Evolutionary conservation across 2,888 invertebrate genomes (phyloP).

Genomic region (Chorisops tibialis): DNA sequence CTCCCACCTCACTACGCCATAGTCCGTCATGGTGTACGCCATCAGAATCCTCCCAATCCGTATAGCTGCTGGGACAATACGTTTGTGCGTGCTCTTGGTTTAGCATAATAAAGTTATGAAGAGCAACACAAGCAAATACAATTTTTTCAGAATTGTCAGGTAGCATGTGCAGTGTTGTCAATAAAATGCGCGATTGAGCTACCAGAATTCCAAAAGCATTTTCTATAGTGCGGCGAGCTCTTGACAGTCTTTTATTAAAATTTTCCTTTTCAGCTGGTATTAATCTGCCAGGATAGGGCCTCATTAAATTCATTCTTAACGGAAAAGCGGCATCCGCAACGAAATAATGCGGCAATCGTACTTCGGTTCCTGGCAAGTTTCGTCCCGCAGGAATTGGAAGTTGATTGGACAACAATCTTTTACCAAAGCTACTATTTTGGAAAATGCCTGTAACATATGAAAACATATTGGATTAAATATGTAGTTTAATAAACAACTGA

Average conservation of each 20-base stretch:
- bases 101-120: constrained; percentile 13
- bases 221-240: constrained; percentile 27
- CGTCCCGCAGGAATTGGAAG: background rate
- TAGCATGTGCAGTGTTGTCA: too few relatives aligned
- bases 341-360: constrained; percentile 21
- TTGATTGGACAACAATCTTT: background rate
- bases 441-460: background rate
- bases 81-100: background rate
- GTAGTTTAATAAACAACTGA: background rate
- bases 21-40: background rate
- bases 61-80: background rate
- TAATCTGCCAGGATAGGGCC: constrained; percentile 22
- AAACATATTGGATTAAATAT: too few relatives aligned
- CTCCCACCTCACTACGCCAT: too few relatives aligned
- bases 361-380: background rate
- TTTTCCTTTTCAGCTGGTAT: constrained; percentile 5
- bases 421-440: background rate
- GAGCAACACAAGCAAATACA: background rate
- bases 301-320: constrained; percentile 17
- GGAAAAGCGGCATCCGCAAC: constrained; percentile 28
- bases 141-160: background rate
- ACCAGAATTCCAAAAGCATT: constrained; percentile 33
- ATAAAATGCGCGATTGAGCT: background rate
- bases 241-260: constrained; percentile 30
- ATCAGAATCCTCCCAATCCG: background rate